A percentile compares a stretch with the other conserved stretches of the same genome.
Conservation (phyloP, 2,113 vertebrate genomes). For the Pantherophis guttatus region DNA sequence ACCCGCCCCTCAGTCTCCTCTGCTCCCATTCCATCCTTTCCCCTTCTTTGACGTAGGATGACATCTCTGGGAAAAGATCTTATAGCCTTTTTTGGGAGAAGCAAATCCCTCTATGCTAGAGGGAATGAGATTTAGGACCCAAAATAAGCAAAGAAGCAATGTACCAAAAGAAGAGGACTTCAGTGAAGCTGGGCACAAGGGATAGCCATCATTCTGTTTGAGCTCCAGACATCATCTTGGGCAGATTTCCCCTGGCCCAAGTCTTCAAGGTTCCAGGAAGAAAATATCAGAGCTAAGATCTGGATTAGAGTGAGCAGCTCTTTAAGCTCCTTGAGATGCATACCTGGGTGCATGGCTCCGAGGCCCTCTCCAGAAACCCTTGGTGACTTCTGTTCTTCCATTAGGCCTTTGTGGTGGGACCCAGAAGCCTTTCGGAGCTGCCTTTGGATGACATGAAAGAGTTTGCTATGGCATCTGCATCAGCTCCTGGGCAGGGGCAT, state of each 20-base stretch:
- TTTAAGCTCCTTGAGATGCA: background rate
- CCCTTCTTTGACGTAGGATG: background rate
- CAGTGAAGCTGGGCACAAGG: background rate
- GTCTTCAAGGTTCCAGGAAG: background rate
- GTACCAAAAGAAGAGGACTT: background rate
- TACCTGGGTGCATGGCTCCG: background rate
- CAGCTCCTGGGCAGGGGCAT: background rate
- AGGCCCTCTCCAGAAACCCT: background rate
- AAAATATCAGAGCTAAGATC: background rate
- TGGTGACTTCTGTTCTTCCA: background rate
- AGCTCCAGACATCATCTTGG: too few species aligned
- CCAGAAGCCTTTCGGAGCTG: background rate
- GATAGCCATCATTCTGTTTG: background rate
- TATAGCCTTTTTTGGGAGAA: background rate
- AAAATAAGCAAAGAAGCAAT: background rate
- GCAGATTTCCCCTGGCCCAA: background rate
- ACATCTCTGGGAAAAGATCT: background rate
- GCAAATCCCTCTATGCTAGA: background rate
- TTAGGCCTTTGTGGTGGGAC: too few species aligned
- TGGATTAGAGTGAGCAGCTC: background rate
- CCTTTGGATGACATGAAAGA: background rate
- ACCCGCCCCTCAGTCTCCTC: background rate
- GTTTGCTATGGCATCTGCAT: background rate
- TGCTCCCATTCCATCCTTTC: background rate
- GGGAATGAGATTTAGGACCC: background rate